Evolutionary conservation across 2,113 vertebrate species (phyloP), one percentile per base, ranked within the genome.

Genomic region (Scortum barcoo): DNA sequence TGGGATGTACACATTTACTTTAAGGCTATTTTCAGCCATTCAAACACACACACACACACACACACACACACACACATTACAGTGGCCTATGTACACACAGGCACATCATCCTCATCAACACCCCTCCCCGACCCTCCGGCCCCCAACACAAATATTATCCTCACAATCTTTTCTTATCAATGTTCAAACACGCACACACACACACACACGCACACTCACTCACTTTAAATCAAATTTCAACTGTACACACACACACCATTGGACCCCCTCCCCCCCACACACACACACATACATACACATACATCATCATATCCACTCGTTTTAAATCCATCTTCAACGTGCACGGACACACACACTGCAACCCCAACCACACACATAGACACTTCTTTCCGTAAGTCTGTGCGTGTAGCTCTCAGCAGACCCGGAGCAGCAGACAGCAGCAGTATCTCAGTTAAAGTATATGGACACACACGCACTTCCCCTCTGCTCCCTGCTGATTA

Each of bases 401-500:
- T 33, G 51, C 33, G 33, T 54, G 57, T 54, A n/a, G n/a, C 7
- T 78, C 14, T 36, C 7, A 28, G 56, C 22, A 40, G 22, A 10
- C 6, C 42, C 61, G 44, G n/a, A 63, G 66, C 24, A 28, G 58
- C 51, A 58, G 63, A 69, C 62, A 72, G 72, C 36, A 72, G 66
- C 66, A 71, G 54, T 42, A 51, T 57, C 48, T 50, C 4, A 72
- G 51, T 62, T 72, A 17, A 56, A 67, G 19, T 69, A 44, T 70
- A n/a, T 19, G 17, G 69, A 54, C 69, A 46, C 67, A 57, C 3
- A 50, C 58, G 26, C 79, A 26, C 63, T 30, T 62, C 50, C 57
- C 53, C 66, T 40, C 61, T 61, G 70, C 51, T 73, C 62, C 70
- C 71, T 77, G 62, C 70, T 86, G 89, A 87, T 89, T 72, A 86